Evolutionary conservation across 2,113 vertebrate genomes (phyloP), one percentile per base, ranked within the genome.

Genomic region (Calyptommatus sinebrachiatus): DNA sequence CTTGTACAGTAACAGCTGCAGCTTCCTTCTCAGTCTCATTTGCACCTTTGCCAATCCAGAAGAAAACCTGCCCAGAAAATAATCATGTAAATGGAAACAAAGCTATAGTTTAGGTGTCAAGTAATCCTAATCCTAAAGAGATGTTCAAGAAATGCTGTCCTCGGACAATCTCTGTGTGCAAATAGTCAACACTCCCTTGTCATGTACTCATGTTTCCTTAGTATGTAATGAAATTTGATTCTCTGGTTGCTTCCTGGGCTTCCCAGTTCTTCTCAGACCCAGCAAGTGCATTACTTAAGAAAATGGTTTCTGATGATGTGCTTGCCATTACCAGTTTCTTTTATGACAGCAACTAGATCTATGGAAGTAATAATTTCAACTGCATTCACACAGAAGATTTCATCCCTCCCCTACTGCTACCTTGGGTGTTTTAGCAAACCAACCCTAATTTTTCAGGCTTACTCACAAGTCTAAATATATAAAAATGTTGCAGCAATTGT

Each of bases 11-110:
- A 50, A 70, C 57, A 0, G 94, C 94, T 0, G 95, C 91, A 0
- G 92, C 92, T 41, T 88, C 89, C 86, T 96, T 97, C 90, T 97
- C 97, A 0, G 83, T 70, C 53, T 95, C 92, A 0, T 94, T 96
- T 79, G 96, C 90, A 0, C 80, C 62, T 81, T 94, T 95, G 24
- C 97, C 97, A 0, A 96, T 90, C 97, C 97, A 97, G 87, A 97
- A 77, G 89, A 96, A 97, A 82, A 97, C 83, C 97, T 97, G 84
- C n/a, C 66, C 0, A 0, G 61, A 57, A 50, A 48, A 18, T 72
- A 31, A 0, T n/a, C 7, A 7, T 22, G 35, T 20, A 31, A 26
- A 31, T 20, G 26, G 73, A 48, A 81, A 28, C 26, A 24, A 24
- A 2, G 1, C 5, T 12, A 12, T 0, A 24, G 26, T 65, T 28